Base-by-base conservation (phyloP, 1,140 invertebrate genomes). In the Olivierus martensii region DNA sequence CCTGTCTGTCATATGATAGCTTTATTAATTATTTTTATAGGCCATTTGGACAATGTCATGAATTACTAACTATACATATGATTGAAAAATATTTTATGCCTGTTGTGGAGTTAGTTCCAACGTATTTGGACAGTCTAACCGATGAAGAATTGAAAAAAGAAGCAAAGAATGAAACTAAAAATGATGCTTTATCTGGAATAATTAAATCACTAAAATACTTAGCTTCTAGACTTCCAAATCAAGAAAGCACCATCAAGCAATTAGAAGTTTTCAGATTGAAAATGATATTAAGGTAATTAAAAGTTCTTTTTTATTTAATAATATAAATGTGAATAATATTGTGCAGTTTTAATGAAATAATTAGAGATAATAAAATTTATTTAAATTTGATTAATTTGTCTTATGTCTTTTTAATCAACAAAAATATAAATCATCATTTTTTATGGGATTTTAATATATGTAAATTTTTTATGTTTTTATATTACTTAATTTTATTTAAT, bases 81-180 rank as follows among this genome's bases (percentile, higher is more conserved):
- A 83, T 96, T 64, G 80, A 84, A 62, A 89, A 87, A 73, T 95
- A 89, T 73, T 81, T 96, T 57, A 81, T 92, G 77, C 90, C 91
- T 48, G 84, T 95, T 66, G 79, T 92, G 70, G 84, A 91, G 76
- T 82, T 87, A 66, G 84, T 96, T 61, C 84, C 90, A 60, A 79
- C 81, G 65, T 81, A 94, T 66, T 73, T 97, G 64, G 87, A 95
- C 67, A 88, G 88, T 70, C 73, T 97, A 63, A 90, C 88, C n/a
- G 93, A 97, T 70, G 92, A 96, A 55, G 92, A 97, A 68, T 69
- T 98, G 45, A 97, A 97, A 67, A 86, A 90, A 61, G 92, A 98
- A 72, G 88, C 90, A 0, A 92, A 94, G 69, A 91, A 90, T 63
- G 91, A 95, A 73, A 84, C 87, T 44, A 90, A 91, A 69, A 91